Conservation (phyloP, 2,888 invertebrate species). For the Gryllus longicercus region DNA sequence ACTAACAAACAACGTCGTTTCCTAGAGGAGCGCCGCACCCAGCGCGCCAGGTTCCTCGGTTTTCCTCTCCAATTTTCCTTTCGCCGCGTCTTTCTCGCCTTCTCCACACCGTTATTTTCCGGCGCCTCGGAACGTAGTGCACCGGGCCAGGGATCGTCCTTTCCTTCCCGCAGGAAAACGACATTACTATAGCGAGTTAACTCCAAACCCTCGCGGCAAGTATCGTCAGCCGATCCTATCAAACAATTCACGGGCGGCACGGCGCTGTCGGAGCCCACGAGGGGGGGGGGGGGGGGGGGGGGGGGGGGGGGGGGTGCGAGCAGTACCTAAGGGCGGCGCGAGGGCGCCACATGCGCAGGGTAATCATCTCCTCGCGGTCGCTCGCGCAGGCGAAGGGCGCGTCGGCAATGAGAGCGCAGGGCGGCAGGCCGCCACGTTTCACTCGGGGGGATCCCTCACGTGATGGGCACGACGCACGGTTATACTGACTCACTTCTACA, state of each 20-base stretch:
- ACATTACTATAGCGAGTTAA: constrained; percentile 10
- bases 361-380: too few relatives aligned
- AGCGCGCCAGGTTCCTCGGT: background rate
- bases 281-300: background rate
- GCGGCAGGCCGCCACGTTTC: too few relatives aligned
- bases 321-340: background rate
- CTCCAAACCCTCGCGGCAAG: background rate
- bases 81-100: background rate
- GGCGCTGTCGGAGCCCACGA: background rate
- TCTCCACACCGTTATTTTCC: background rate
- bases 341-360: background rate
- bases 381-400: too few relatives aligned
- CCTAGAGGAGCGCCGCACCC: background rate
- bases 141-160: background rate
- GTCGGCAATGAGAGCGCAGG: too few relatives aligned
- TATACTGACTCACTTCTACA: too few relatives aligned
- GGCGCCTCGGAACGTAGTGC: background rate
- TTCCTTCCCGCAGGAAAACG: background rate
- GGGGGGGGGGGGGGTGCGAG: background rate
- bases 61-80: constrained; percentile 9
- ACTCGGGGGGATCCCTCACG: too few relatives aligned
- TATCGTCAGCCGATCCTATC: background rate
- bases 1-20: constrained; percentile 1
- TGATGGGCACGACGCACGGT: too few relatives aligned
- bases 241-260: background rate